These are phyloP conservation scores for Trachelus iudaicus DNA, from an alignment of 2,888 invertebrate genomes.

Conservation along the genomic window DNA sequence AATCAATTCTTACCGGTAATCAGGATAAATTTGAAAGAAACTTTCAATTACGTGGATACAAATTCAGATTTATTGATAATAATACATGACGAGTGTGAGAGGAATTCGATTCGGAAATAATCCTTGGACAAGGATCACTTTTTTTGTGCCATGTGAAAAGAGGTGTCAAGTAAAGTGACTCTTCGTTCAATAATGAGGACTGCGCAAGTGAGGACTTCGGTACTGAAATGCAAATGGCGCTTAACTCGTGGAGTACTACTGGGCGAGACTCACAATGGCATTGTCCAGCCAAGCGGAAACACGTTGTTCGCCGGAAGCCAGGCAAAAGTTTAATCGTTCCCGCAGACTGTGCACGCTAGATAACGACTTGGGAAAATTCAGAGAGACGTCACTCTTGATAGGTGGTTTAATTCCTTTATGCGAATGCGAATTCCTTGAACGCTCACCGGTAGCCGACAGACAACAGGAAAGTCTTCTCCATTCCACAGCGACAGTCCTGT, in stretches of 20 bases:
- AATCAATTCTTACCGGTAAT: not conserved
- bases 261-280: constrained; percentile 23
- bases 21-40: not conserved
- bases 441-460: not conserved
- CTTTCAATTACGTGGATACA: too few species aligned
- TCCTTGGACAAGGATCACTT: not conserved
- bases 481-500: not conserved
- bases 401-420: not conserved
- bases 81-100: not conserved
- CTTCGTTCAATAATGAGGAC: not conserved
- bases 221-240: not conserved
- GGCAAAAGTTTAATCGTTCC: constrained; percentile 42
- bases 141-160: not conserved
- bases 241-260: not conserved
- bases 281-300: constrained; percentile 36
- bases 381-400: not conserved
- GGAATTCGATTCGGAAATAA: too few species aligned
- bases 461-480: not conserved
- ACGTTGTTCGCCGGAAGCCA: constrained; percentile 28
- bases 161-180: not conserved
- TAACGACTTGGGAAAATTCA: constrained; percentile 1
- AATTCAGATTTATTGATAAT: not conserved
- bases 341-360: constrained; percentile 19
- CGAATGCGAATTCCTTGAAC: not conserved
- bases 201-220: not conserved